These are phyloP conservation scores for Tragelaphus imberbis DNA, from an alignment of 2,113 vertebrate genomes.

Conservation along the genomic window DNA sequence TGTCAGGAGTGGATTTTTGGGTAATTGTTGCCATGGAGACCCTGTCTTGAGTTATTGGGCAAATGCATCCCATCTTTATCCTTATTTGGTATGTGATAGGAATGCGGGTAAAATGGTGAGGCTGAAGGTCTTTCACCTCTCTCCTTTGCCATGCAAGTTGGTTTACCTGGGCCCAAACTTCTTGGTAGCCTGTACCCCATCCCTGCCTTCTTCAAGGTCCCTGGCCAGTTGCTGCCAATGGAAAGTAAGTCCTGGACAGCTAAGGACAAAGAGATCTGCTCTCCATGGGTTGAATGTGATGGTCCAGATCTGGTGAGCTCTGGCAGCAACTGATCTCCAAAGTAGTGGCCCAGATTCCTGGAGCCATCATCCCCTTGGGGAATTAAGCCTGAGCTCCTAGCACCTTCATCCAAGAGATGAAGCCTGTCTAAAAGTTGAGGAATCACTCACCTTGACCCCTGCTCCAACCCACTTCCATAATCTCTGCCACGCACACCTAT, in stretches of 20 bases:
- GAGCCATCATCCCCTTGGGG: neutral
- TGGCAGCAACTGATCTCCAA: neutral
- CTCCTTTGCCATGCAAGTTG: neutral
- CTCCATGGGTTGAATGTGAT: neutral
- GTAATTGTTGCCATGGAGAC: constrained; percentile 71
- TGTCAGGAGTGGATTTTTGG: constrained; percentile 57
- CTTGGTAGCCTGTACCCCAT: neutral
- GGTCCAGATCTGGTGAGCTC: neutral
- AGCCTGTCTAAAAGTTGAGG: neutral
- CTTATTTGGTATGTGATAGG: constrained; percentile 46
- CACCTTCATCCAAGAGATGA: neutral
- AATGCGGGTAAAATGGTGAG: neutral
- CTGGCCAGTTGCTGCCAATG: neutral
- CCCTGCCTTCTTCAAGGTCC: neutral
- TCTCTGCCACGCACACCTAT: neutral
- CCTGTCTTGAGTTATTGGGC: constrained; percentile 50
- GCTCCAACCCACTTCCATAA: neutral
- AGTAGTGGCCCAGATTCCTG: neutral
- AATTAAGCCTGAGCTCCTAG: neutral
- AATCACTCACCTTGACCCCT: neutral
- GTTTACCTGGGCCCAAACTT: neutral
- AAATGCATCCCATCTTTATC: constrained; percentile 51
- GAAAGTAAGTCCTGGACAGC: neutral
- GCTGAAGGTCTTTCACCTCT: neutral
- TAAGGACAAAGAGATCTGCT: neutral